phyloP scores from a whole-genome alignment of 2,113 vertebrate species.

The Synodontis membranacea region DNA sequence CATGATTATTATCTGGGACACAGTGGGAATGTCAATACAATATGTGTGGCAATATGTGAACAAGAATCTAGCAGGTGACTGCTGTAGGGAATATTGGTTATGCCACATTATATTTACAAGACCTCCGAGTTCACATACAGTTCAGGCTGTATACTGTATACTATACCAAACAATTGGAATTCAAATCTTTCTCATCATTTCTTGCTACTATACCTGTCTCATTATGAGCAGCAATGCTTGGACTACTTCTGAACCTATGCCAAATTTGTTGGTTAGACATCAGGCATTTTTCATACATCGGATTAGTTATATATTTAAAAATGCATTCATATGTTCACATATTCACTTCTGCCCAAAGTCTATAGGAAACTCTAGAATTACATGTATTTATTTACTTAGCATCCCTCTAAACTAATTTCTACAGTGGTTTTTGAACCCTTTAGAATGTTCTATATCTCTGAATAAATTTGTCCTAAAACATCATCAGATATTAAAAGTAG shows the following conservation, averaged over 20 bases:
- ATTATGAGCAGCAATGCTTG: not conserved
- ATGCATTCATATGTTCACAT: not conserved
- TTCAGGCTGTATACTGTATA: too few species aligned
- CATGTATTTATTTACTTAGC: not conserved
- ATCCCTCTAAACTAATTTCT: too few species aligned
- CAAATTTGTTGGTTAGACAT: not conserved
- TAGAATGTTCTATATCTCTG: too few species aligned
- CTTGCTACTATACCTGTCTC: not conserved
- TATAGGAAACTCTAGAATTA: not conserved
- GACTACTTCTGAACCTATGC: not conserved
- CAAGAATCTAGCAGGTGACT: not conserved
- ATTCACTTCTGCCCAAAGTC: not conserved
- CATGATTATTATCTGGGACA: conserved; percentile 21
- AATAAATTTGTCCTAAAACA: too few species aligned
- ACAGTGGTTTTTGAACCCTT: too few species aligned
- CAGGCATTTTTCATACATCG: not conserved
- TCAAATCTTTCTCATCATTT: not conserved
- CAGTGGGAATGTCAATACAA: not conserved
- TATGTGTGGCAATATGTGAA: not conserved
- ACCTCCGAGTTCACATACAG: not conserved
- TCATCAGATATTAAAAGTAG: too few species aligned
- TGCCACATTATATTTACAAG: not conserved
- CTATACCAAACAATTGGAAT: not conserved
- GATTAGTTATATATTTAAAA: not conserved
- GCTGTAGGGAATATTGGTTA: not conserved